phyloP scores from a whole-genome alignment of 2,113 vertebrate species.

The Burhinus bistriatus region DNA sequence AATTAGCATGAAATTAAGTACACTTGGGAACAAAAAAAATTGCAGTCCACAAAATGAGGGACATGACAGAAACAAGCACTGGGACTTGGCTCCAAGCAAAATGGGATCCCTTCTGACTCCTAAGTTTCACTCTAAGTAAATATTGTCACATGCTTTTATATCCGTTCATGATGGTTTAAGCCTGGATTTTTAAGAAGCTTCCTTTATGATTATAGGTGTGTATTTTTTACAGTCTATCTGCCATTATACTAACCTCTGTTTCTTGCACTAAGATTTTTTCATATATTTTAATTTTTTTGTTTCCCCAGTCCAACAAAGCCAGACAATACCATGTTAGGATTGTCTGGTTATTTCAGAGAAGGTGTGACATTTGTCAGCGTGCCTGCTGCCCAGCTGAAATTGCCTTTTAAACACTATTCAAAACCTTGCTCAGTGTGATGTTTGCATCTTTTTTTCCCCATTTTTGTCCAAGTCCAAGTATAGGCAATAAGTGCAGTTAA shows the following conservation, averaged over 20 bases:
- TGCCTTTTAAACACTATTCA: neutral
- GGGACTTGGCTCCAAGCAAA: accelerated
- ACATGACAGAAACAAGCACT: neutral
- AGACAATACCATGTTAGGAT: neutral
- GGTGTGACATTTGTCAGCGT: neutral
- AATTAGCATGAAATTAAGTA: neutral
- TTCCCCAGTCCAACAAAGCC: neutral
- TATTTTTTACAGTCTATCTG: neutral
- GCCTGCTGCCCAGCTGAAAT: neutral
- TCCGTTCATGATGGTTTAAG: neutral
- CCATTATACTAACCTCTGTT: neutral
- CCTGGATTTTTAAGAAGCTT: neutral
- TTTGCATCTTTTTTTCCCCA: neutral
- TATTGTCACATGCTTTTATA: neutral
- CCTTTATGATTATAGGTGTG: neutral
- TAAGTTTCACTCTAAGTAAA: neutral
- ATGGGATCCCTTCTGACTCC: neutral
- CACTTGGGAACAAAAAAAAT: neutral
- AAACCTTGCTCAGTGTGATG: neutral
- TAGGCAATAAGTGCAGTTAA: neutral
- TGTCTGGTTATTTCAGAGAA: neutral
- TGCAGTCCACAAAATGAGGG: neutral
- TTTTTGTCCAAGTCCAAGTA: neutral
- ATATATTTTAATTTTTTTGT: neutral
- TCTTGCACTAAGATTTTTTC: neutral